A percentile compares a stretch with the other conserved stretches of the same genome.
Evolutionary conservation across 2,888 invertebrate genomes (phyloP).

Genomic region (Pterostichus niger): DNA sequence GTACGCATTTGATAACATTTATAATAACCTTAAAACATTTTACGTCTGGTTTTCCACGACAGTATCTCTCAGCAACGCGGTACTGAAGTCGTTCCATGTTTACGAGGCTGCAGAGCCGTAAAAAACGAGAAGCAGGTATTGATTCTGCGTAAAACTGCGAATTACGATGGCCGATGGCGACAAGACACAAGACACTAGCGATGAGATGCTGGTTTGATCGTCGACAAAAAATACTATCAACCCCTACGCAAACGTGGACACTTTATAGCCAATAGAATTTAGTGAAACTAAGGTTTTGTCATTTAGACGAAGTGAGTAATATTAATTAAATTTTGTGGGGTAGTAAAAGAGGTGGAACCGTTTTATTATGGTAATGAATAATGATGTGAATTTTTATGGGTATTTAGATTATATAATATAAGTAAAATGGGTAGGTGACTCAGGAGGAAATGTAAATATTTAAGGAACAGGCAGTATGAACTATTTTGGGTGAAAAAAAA

Average conservation of each 20-base stretch:
- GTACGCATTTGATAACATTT: conserved; percentile 30
- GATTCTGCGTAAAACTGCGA: conserved; percentile 52
- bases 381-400: background rate
- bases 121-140: conserved; percentile 36
- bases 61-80: background rate
- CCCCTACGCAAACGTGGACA: background rate
- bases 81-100: conserved; percentile 17
- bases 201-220: conserved; percentile 20
- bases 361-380: conserved; percentile 4
- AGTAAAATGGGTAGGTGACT: too few species aligned
- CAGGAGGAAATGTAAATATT: too few species aligned
- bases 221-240: conserved; percentile 12
- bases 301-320: background rate
- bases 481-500: too few species aligned
- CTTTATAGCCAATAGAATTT: conserved; percentile 1
- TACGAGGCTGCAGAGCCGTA: conserved; percentile 35
- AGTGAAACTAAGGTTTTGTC: background rate
- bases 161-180: conserved; percentile 49
- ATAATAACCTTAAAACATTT: conserved; percentile 38
- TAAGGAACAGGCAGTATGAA: too few species aligned
- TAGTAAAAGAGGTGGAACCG: too few species aligned
- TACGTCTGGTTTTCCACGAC: background rate
- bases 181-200: conserved; percentile 3
- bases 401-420: background rate
- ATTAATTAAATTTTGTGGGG: conserved; percentile 29